Evolutionary conservation across 2,888 invertebrate genomes (phyloP), one percentile per base, ranked within the genome.

Genomic region (Cosmia pyralina): DNA sequence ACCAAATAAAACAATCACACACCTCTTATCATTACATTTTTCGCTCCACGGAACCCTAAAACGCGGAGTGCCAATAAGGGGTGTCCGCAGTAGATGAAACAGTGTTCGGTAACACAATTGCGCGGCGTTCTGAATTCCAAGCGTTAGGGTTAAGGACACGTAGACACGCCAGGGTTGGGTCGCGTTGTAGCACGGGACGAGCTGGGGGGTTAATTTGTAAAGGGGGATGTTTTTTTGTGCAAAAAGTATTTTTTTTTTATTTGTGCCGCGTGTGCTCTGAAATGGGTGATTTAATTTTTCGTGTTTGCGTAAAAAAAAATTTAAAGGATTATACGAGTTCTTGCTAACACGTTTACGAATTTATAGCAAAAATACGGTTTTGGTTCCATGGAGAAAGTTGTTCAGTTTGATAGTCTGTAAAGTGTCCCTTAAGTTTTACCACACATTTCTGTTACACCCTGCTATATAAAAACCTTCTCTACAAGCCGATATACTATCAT

Each of bases 111-210:
- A 88, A 88, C 85, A 85, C 88, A 89, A 90, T 88, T 88, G 89
- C 83, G 85, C 85, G 81, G 58, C 75, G 83, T 80, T 77, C 85
- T 88, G 91, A 91, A 91, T 92, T 88, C 90, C 91, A 92, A 91
- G 88, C 89, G 88, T 83, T 64, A 89, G 93, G 92, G 92, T 91
- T 92, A 90, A 91, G 88, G 88, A 89, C 90, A 90, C 90, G 90
- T 87, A 87, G 87, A 82, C 87, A 87, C 85, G 89, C 84, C 59
- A 86, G 58, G 50, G 83, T 53, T 70, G 65, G 74, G 79, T 46
- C 72, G 78, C 89, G 83, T 84, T 86, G 77, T 80, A 62, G 17
- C 50, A 66, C 76, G 81, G 59, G 11, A 71, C 66, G 63, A 48
- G 60, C 34, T 44, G 15, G 19, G 52, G 62, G 52, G 82, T 60